A percentile compares a stretch with the other conserved stretches of the same genome.
phyloP scores from a whole-genome alignment of 2,113 vertebrate genomes.

The Ptilorrhoa leucosticta region DNA sequence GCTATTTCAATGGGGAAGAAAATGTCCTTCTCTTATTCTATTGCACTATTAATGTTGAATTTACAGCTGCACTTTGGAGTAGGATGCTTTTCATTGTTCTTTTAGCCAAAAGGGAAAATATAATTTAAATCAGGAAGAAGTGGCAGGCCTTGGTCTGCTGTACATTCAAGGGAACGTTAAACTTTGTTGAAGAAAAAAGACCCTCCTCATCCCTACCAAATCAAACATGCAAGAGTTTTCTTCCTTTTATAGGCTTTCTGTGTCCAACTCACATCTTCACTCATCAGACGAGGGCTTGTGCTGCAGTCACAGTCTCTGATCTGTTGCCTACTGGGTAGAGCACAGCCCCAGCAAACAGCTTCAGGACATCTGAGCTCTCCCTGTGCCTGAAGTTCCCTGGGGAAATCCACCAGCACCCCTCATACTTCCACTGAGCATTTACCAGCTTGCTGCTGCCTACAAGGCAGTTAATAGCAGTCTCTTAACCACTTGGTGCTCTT shows the following conservation, averaged over 20 bases:
- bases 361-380: background rate
- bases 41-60: background rate
- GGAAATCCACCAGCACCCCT: background rate
- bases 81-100: background rate
- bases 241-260: background rate
- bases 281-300: background rate
- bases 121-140: background rate
- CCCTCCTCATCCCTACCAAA: background rate
- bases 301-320: background rate
- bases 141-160: background rate
- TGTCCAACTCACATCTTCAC: fast-evolving
- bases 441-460: background rate
- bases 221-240: background rate
- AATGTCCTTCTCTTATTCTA: background rate
- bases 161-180: background rate
- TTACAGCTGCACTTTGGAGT: background rate
- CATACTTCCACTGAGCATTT: background rate
- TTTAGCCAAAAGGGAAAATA: background rate
- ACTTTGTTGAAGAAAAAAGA: background rate
- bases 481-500: background rate
- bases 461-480: background rate
- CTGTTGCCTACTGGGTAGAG: background rate
- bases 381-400: background rate
- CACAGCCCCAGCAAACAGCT: background rate
- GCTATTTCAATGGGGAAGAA: background rate